Percentiles rank a stretch among this genome's conserved stretches.
These are phyloP conservation scores for Gymnoscelis rufifasciata DNA, from an alignment of 2,888 invertebrate genomes.

Conservation along the genomic window DNA sequence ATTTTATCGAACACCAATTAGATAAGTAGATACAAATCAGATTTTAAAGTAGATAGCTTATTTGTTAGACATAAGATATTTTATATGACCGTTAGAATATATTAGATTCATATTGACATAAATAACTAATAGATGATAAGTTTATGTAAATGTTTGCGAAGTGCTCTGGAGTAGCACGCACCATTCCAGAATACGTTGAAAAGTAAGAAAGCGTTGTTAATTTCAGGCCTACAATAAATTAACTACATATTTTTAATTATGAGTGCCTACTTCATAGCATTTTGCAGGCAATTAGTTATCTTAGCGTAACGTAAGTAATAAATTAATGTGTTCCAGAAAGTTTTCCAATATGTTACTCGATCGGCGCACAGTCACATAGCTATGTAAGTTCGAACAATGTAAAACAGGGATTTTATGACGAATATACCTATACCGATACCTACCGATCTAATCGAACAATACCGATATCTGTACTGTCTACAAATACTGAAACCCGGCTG, in stretches of 20 bases:
- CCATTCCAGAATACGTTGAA: too few relatives aligned
- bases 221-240: too few relatives aligned
- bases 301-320: constrained; percentile 29
- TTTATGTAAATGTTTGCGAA: constrained; percentile 2
- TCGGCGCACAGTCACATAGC: constrained; percentile 48
- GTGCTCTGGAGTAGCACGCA: constrained; percentile 7
- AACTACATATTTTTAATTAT: too few relatives aligned
- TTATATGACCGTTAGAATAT: constrained; percentile 27
- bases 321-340: constrained; percentile 67
- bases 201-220: too few relatives aligned
- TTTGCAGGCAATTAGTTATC: constrained; percentile 9
- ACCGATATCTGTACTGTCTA: constrained; percentile 8
- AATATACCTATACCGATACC: constrained; percentile 26
- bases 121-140: background rate
- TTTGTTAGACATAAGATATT: constrained; percentile 24
- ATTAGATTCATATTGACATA: background rate
- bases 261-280: constrained; percentile 8
- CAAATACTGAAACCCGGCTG: constrained; percentile 11
- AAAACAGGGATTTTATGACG: constrained; percentile 67
- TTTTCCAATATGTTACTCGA: constrained; percentile 61
- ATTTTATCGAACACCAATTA: constrained; percentile 72
- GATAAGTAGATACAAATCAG: constrained; percentile 57
- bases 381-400: constrained; percentile 53
- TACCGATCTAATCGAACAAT: constrained; percentile 15
- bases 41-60: constrained; percentile 37